Conservation (phyloP, 2,888 invertebrate species). For the Platycheirus rosarum region DNA sequence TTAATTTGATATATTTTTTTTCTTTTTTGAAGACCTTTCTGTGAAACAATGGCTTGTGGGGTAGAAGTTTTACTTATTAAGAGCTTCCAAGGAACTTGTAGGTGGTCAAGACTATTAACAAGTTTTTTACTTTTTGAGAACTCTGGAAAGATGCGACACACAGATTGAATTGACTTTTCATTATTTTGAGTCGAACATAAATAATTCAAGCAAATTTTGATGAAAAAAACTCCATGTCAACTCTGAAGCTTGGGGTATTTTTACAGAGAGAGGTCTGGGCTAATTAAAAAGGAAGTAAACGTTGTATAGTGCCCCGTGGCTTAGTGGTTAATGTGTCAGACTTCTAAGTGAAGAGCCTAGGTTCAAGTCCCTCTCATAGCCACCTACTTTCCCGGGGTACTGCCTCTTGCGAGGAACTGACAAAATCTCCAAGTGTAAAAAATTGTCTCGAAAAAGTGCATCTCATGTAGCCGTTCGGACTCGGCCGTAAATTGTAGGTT, state of each 20-base stretch:
- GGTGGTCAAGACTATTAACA: slow-evolving; percentile 16
- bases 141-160: slow-evolving; percentile 1
- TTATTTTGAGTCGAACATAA: slow-evolving; percentile 38
- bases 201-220: slow-evolving; percentile 40
- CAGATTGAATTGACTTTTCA: slow-evolving; percentile 48
- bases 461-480: too few species aligned
- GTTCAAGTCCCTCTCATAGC: too few species aligned
- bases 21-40: slow-evolving; percentile 13
- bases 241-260: too few species aligned
- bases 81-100: background rate
- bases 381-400: too few species aligned
- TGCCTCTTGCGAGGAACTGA: too few species aligned
- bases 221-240: too few species aligned
- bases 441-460: too few species aligned
- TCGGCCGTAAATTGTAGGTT: too few species aligned
- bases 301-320: too few species aligned
- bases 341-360: too few species aligned
- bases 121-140: background rate
- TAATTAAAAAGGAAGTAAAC: slow-evolving; percentile 3
- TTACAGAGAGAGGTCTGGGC: background rate
- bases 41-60: background rate
- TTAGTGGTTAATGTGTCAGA: too few species aligned
- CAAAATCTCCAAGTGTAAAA: too few species aligned
- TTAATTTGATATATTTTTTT: slow-evolving; percentile 5
- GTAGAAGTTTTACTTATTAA: background rate